phyloP scores from a whole-genome alignment of 2,888 invertebrate species.

The Noctua janthina region DNA sequence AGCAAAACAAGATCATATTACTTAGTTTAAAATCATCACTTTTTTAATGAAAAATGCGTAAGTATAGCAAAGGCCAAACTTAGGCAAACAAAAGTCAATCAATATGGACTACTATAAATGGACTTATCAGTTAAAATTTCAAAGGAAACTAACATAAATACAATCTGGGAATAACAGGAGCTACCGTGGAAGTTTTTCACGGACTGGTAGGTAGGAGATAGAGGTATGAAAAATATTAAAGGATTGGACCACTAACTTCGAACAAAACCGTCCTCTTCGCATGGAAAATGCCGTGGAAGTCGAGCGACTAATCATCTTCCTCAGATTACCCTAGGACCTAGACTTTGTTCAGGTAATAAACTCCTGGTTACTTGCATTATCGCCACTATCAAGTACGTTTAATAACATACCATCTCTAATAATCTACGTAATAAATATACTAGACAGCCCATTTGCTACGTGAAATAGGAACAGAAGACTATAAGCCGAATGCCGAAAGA shows the following conservation, averaged over 20 bases:
- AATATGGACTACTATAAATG: neutral
- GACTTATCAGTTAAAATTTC: neutral
- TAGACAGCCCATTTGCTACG: neutral
- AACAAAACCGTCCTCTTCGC: neutral
- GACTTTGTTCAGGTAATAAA: constrained; percentile 26
- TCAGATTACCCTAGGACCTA: neutral
- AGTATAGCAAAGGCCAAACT: neutral
- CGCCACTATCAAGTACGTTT: neutral
- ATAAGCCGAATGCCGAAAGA: neutral
- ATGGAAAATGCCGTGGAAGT: neutral
- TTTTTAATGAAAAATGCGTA: constrained; percentile 33
- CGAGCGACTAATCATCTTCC: neutral
- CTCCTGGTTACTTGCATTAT: neutral
- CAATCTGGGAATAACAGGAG: neutral
- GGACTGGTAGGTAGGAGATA: neutral
- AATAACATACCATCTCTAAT: neutral
- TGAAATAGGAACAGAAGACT: neutral
- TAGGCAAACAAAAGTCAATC: neutral
- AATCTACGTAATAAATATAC: neutral
- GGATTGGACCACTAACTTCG: neutral
- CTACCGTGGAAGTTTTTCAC: neutral
- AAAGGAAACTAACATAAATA: neutral
- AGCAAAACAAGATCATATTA: constrained; percentile 35
- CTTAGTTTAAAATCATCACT: neutral
- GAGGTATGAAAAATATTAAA: neutral